Evolutionary conservation across 2,888 invertebrate species (phyloP), one percentile per base, ranked within the genome.

Genomic region (Epinotia ramella): DNA sequence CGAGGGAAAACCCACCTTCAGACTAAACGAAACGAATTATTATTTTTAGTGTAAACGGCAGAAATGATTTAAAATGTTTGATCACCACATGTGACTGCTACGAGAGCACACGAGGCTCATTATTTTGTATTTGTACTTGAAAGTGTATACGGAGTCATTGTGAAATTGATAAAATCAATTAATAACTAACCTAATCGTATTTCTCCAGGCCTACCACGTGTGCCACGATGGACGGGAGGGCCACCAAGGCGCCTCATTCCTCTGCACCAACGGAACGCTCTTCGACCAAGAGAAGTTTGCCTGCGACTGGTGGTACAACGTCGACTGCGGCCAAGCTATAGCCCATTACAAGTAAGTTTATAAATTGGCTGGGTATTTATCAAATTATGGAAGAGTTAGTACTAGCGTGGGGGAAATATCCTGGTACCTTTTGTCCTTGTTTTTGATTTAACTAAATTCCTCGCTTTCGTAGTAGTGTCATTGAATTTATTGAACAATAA

Each of bases 241-340:
- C 0, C 95, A 97, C 82, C 97, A 97, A 84, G 97, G 98, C 0
- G 97, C 98, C 0, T 95, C 96, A 0, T 98, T 98, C 91, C 95
- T 98, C 4, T 98, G 98, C 90, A 96, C 97, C 69, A 98, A 98
- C 84, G 98, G 98, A 1, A 98, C 98, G 0, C 93, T 98, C 77
- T 98, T 98, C 90, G 97, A 97, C 90, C 98, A 98, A 85, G 96
- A 96, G 78, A 97, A 97, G 86, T 98, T 98, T 83, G 96, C 97
- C 2, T 98, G 98, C 82, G 98, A 98, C 87, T 98, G 98, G 98
- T 98, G 98, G 98, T 97, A 97, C 94, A 98, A 98, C 87, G 97
- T 98, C 0, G 96, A 98, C 85, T 98, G 98, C 82, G 96, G 96
- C 5, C 95, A 96, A 77, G 97, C 98, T n/a, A 94, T 95, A 3